Percentiles rank a stretch among this genome's conserved stretches.
Conservation (phyloP, 2,888 invertebrate genomes). For the Drosophila atripex region DNA sequence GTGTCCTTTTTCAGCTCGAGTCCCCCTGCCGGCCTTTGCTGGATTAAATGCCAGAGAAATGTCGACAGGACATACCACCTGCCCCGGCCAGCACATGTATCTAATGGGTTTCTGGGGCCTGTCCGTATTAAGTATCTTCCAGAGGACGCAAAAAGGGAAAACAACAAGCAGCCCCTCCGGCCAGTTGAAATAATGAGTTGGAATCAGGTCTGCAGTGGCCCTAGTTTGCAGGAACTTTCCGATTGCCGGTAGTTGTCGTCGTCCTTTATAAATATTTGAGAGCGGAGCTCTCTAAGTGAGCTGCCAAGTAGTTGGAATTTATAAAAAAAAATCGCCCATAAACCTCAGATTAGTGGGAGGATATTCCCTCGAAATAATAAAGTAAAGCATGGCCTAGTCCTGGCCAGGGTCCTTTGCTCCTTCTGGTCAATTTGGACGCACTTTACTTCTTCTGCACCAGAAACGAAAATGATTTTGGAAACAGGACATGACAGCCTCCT, state of each 20-base stretch:
- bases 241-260: neutral
- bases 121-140: neutral
- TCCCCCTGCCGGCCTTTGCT: neutral
- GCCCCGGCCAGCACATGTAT: neutral
- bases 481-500: slow-evolving; percentile 39
- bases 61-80: slow-evolving; percentile 3
- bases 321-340: neutral
- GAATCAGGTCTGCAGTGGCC: neutral
- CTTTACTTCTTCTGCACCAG: slow-evolving; percentile 55
- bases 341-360: neutral
- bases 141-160: neutral
- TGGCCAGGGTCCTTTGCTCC: slow-evolving; percentile 7
- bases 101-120: slow-evolving; percentile 3
- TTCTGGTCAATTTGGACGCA: slow-evolving; percentile 44
- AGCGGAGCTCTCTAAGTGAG: neutral
- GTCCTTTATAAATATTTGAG: neutral
- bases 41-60: slow-evolving; percentile 23
- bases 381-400: neutral
- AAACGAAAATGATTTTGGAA: slow-evolving; percentile 42
- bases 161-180: neutral
- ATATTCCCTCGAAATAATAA: neutral
- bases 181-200: neutral
- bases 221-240: neutral
- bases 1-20: slow-evolving; percentile 3
- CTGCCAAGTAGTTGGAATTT: neutral